These are phyloP conservation scores for Cydia strobilella DNA, from an alignment of 1,140 invertebrate genomes.

Conservation along the genomic window DNA sequence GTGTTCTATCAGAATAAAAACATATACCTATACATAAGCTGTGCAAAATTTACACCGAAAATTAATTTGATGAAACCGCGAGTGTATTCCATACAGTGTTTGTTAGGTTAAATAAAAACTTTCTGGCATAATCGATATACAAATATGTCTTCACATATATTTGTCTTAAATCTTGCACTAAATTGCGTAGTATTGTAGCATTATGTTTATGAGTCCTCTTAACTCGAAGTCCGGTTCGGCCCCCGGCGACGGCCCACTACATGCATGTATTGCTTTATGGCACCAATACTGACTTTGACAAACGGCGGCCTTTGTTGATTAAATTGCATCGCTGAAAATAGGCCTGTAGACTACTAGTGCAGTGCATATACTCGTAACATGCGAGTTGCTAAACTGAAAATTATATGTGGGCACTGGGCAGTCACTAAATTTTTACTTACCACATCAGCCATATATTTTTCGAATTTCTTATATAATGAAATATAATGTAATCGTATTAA, in stretches of 20 bases:
- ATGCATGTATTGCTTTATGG: conserved; percentile 50
- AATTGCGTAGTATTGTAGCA: conserved; percentile 1
- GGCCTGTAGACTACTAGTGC: not conserved
- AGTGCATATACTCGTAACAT: not conserved
- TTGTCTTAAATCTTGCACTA: not conserved
- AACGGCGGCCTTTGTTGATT: conserved; percentile 24
- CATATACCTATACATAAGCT: too few relatives aligned
- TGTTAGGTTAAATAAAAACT: too few relatives aligned
- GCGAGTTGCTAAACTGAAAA: not conserved
- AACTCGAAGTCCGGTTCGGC: conserved; percentile 51
- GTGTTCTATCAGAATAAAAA: too few relatives aligned
- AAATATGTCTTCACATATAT: not conserved
- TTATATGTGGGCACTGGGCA: not conserved
- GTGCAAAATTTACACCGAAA: too few relatives aligned
- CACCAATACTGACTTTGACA: conserved; percentile 38
- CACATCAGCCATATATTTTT: too few relatives aligned
- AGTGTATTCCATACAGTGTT: too few relatives aligned
- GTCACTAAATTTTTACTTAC: too few relatives aligned
- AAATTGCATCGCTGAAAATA: conserved; percentile 1
- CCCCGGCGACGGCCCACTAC: conserved; percentile 58
- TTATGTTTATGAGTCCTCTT: conserved; percentile 22
- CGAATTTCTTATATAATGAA: too few relatives aligned
- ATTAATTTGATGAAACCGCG: too few relatives aligned
- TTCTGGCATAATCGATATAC: too few relatives aligned
- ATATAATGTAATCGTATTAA: too few relatives aligned